Evolutionary conservation across 2,888 invertebrate genomes (phyloP).

Genomic region (Mythimna lalbum): DNA sequence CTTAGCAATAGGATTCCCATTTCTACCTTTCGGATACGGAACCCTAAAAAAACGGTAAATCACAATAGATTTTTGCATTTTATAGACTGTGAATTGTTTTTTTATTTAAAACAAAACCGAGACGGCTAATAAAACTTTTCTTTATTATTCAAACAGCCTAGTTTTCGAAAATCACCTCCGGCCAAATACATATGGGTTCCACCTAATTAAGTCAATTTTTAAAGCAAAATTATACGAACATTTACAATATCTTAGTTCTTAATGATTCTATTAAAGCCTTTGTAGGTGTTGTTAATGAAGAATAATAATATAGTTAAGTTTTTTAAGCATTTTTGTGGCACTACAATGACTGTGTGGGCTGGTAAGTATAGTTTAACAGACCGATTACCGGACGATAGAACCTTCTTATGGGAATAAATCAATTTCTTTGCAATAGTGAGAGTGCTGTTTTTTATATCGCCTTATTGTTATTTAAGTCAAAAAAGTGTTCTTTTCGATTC

Average conservation of each 20-base stretch:
- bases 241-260: slow-evolving; percentile 15
- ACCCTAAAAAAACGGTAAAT: neutral
- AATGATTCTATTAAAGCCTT: slow-evolving; percentile 51
- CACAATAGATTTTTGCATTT: neutral
- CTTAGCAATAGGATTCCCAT: too few species aligned
- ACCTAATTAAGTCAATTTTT: slow-evolving; percentile 28
- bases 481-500: slow-evolving; percentile 1
- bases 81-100: neutral
- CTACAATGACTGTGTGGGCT: slow-evolving; percentile 49
- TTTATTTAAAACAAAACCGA: neutral
- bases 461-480: neutral
- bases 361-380: slow-evolving; percentile 48
- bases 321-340: slow-evolving; percentile 40
- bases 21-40: too few species aligned
- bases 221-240: slow-evolving; percentile 31
- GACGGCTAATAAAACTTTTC: slow-evolving; percentile 1
- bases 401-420: slow-evolving; percentile 12
- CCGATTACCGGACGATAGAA: slow-evolving; percentile 14
- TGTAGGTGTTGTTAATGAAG: slow-evolving; percentile 72
- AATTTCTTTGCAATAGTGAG: slow-evolving; percentile 34
- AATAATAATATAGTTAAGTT: slow-evolving; percentile 65
- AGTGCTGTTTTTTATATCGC: slow-evolving; percentile 1
- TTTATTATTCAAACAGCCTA: neutral
- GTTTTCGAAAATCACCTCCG: slow-evolving; percentile 12
- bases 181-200: slow-evolving; percentile 14